Evolutionary conservation across 2,888 invertebrate species (phyloP), one percentile per base, ranked within the genome.

Genomic region (Slavum lentiscoides): DNA sequence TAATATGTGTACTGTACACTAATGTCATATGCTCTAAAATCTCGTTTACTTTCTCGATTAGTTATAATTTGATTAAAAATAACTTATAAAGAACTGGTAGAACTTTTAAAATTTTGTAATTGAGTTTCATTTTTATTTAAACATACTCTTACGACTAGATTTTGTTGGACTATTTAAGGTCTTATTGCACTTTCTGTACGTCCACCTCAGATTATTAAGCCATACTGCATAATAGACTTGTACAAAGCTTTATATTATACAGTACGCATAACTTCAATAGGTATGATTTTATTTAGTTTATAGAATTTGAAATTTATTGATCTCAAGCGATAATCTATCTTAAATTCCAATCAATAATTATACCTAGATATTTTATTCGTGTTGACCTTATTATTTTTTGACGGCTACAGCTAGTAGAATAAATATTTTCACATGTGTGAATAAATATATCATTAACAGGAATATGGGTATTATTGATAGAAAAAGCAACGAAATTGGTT

Each of bases 251-350:
- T 17, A 58, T 70, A 58, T 55, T n/a, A n/a, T n/a, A 73, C 30
- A 73, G 61, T 73, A 43, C 43, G 9, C 73, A 61, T 73, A 21
- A 43, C 43, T 43, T 73, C 23, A 4, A 43, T 61, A 43, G 61
- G 43, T 72, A 72, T 13, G 1, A 73, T 73, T 73, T 73, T 61
- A 13, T 73, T 73, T 7, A 21, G 30, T 62, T 62, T 73, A 61
- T 61, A 62, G 2, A 49, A 61, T 73, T 73, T 73, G 1, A 61
- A 73, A 49, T 62, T 62, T 30, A 62, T 19, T 62, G 62, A 73
- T 62, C 19, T 49, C 61, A 73, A 43, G 37, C 72, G 21, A 73
- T 62, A 49, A 43, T 62, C 62, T 58, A 62, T 49, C 43, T 61
- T 7, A 73, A 49, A 62, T 73, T 43, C 0, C 17, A 61, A 23